Conservation (phyloP, 2,888 invertebrate species). For the Parapristionchus giblindavisi region DNA sequence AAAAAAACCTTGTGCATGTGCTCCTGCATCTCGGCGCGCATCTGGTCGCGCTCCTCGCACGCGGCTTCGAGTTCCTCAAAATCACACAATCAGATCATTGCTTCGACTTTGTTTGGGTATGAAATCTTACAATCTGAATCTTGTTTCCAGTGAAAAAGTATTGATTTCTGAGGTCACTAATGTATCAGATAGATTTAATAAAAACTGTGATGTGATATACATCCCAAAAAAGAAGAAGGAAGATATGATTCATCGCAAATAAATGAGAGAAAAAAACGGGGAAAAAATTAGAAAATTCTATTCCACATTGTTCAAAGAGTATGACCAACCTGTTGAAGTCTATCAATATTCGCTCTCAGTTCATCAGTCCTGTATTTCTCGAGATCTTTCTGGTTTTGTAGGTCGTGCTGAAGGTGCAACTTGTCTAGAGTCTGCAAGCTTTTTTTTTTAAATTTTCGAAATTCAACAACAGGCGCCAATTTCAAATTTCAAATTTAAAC, state of each 20-base stretch:
- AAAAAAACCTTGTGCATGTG: neutral
- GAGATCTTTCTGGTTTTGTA: conserved; percentile 23
- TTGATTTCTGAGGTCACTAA: too few relatives aligned
- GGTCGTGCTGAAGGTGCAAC: conserved; percentile 14
- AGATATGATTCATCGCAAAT: too few relatives aligned
- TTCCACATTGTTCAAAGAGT: neutral
- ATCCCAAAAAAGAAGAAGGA: too few relatives aligned
- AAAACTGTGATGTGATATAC: too few relatives aligned
- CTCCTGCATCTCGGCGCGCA: conserved; percentile 34
- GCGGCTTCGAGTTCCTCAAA: conserved; percentile 26
- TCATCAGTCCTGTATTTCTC: conserved; percentile 12
- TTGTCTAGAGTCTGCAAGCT: conserved; percentile 4
- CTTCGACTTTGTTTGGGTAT: neutral
- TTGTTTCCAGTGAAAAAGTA: too few relatives aligned
- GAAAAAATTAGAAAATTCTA: neutral
- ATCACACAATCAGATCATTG: neutral
- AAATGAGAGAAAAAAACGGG: too few relatives aligned
- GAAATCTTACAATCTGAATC: too few relatives aligned
- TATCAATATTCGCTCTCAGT: conserved; percentile 3
- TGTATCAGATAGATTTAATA: too few relatives aligned
- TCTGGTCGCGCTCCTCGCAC: conserved; percentile 30
- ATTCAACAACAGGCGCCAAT: neutral
- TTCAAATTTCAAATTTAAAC: neutral
- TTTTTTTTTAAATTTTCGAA: neutral
- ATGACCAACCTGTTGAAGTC: conserved; percentile 9